A percentile compares a stretch with the other conserved stretches of the same genome.
Conservation (phyloP, 2,113 vertebrate species). For the Smithornis capensis region DNA sequence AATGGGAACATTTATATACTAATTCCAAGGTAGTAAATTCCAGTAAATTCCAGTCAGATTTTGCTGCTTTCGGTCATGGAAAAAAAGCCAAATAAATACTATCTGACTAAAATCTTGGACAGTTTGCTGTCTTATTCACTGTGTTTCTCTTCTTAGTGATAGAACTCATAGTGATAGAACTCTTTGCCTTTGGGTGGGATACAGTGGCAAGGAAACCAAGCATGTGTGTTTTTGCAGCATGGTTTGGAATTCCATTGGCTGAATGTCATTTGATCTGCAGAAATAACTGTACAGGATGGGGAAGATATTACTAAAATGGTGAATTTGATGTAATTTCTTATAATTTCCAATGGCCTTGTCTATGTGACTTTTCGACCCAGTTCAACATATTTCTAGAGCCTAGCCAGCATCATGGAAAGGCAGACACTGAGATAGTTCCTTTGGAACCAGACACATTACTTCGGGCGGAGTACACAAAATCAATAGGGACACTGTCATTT, state of each 20-base stretch:
- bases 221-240: background rate
- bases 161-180: background rate
- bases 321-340: background rate
- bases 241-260: background rate
- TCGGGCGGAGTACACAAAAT: background rate
- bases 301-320: background rate
- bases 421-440: background rate
- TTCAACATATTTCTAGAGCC: background rate
- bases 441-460: background rate
- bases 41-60: background rate
- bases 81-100: background rate
- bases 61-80: background rate
- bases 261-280: background rate
- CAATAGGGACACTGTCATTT: background rate
- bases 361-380: background rate
- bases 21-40: background rate
- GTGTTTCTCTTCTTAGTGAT: background rate
- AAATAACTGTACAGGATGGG: background rate
- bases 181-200: background rate
- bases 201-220: background rate
- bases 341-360: fast-evolving
- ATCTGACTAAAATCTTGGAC: background rate
- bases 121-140: background rate
- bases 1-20: background rate
- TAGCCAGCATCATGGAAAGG: background rate